These are phyloP conservation scores for Thunnus thynnus DNA, from an alignment of 2,113 vertebrate species.

Conservation along the genomic window DNA sequence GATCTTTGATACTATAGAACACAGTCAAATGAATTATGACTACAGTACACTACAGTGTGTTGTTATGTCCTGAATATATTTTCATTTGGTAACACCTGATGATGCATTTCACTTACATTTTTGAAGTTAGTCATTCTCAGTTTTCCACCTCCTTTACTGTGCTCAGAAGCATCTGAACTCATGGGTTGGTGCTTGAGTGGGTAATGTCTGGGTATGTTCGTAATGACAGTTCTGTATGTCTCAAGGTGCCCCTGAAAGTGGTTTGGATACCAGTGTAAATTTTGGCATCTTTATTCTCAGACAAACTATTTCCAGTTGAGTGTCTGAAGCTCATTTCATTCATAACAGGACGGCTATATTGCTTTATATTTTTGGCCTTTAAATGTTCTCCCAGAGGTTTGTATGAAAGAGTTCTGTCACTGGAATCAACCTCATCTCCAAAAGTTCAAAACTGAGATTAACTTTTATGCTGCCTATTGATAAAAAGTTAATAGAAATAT, in stretches of 20 bases:
- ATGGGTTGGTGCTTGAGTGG: conserved; percentile 13
- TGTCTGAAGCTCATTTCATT: conserved; percentile 53
- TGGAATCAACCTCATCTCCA: conserved; percentile 1
- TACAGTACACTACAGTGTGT: conserved; percentile 1
- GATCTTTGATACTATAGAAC: background rate
- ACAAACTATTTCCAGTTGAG: conserved; percentile 38
- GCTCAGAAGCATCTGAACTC: conserved; percentile 38
- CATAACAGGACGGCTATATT: conserved; percentile 49
- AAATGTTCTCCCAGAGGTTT: conserved; percentile 62
- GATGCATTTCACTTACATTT: background rate
- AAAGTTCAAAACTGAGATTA: conserved; percentile 2
- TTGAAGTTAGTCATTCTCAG: background rate
- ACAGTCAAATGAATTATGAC: background rate
- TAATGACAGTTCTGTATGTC: conserved; percentile 4
- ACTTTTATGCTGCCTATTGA: background rate
- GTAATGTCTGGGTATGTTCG: background rate
- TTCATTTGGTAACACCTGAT: conserved; percentile 2
- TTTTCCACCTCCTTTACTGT: conserved; percentile 9
- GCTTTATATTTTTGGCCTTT: conserved; percentile 52
- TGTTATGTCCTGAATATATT: conserved; percentile 5
- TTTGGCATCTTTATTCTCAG: conserved; percentile 14
- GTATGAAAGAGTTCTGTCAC: conserved; percentile 79
- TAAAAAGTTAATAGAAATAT: background rate
- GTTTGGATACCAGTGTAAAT: background rate
- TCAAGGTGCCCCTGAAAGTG: conserved; percentile 15